These are phyloP conservation scores for Sula dactylatra DNA, from an alignment of 2,113 vertebrate species.

Conservation along the genomic window DNA sequence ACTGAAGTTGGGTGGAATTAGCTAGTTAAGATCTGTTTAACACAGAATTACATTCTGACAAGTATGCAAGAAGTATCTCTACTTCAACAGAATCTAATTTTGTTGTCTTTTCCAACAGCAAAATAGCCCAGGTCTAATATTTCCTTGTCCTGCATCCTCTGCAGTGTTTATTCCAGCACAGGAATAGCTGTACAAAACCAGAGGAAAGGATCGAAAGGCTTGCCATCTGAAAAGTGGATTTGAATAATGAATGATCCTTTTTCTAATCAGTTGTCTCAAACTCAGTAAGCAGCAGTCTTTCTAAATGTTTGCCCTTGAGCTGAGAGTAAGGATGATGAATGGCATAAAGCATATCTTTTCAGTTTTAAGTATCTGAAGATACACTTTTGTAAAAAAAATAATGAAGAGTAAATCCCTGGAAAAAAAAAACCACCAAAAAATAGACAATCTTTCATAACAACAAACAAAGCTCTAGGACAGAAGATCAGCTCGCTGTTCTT, in stretches of 20 bases:
- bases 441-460: neutral
- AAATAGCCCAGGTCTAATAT: neutral
- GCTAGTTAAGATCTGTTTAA: neutral
- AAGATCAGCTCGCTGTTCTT: neutral
- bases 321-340: neutral
- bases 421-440: neutral
- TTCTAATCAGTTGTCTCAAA: neutral
- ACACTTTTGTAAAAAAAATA: neutral
- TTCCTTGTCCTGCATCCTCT: neutral
- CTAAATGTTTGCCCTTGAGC: neutral
- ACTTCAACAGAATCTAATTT: neutral
- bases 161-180: neutral
- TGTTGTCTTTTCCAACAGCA: neutral
- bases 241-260: neutral
- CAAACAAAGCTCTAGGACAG: neutral
- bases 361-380: neutral
- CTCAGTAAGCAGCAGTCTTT: neutral
- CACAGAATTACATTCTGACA: neutral
- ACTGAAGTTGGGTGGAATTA: neutral
- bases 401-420: neutral
- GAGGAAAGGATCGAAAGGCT: neutral
- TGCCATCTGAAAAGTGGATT: neutral
- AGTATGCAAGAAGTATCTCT: neutral
- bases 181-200: neutral
- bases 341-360: neutral